phyloP scores from a whole-genome alignment of 2,113 vertebrate genomes.

The Scopus umbretta region DNA sequence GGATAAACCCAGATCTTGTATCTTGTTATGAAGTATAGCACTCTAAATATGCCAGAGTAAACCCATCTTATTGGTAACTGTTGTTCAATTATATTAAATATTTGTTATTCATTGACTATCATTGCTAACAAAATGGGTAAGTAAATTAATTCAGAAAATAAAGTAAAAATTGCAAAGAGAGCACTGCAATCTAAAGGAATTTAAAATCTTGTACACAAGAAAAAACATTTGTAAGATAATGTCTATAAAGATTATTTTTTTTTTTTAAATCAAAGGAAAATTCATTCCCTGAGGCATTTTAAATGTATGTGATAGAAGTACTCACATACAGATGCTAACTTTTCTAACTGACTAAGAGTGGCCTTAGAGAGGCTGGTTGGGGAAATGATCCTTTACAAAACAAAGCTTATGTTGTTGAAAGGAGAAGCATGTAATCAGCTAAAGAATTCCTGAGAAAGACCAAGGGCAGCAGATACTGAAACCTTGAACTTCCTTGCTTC shows the following conservation, averaged over 20 bases:
- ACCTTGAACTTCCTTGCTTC: conserved; percentile 73
- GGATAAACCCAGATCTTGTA: conserved; percentile 16
- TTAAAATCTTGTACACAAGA: not conserved
- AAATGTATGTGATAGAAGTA: conserved; percentile 36
- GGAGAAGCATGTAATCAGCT: conserved; percentile 78
- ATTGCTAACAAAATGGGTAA: not conserved
- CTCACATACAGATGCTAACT: conserved; percentile 62
- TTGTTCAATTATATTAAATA: not conserved
- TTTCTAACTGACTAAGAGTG: conserved; percentile 44
- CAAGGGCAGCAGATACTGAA: conserved; percentile 73
- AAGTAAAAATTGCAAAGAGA: not conserved
- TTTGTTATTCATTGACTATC: not conserved
- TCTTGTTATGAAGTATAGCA: not conserved
- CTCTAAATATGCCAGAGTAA: not conserved
- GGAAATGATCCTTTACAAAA: conserved; percentile 69
- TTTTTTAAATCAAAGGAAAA: conserved; percentile 42
- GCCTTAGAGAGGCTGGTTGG: conserved; percentile 26
- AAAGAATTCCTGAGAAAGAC: conserved; percentile 79
- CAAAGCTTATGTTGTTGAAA: conserved; percentile 78
- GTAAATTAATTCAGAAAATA: not conserved
- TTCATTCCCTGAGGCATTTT: conserved; percentile 28
- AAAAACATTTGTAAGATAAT: not conserved
- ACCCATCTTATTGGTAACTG: not conserved
- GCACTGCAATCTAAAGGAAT: not conserved
- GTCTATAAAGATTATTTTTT: not conserved